These are phyloP conservation scores for Myotis lucifugus DNA, from an alignment of 2,113 vertebrate species.

Conservation along the genomic window DNA sequence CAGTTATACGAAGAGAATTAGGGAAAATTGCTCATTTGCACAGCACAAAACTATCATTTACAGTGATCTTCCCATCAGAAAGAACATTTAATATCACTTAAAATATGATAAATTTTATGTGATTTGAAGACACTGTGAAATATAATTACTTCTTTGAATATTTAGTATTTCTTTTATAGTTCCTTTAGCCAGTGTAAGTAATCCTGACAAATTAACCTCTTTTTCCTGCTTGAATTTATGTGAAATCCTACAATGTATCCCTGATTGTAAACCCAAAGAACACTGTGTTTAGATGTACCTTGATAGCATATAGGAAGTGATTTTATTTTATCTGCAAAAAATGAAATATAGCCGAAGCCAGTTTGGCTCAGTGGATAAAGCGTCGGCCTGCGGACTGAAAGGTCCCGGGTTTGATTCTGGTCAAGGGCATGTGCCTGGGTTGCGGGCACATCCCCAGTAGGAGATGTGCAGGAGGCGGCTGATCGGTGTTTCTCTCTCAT, in stretches of 20 bases:
- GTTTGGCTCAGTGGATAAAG: too few species aligned
- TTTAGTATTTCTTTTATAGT: conserved; percentile 52
- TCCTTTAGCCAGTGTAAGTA: conserved; percentile 48
- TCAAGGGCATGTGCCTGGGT: too few species aligned
- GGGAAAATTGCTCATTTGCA: conserved; percentile 27
- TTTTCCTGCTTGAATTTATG: conserved; percentile 56
- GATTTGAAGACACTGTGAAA: conserved; percentile 63
- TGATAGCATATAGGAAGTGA: not conserved
- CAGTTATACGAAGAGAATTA: conserved; percentile 27
- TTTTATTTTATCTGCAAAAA: conserved; percentile 17
- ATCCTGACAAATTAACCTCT: conserved; percentile 25
- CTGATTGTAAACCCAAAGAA: conserved; percentile 23
- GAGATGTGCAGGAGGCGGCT: too few species aligned
- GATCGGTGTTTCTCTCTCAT: too few species aligned
- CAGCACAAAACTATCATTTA: conserved; percentile 27
- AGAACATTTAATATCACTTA: conserved; percentile 53
- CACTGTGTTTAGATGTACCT: not conserved
- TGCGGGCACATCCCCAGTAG: too few species aligned
- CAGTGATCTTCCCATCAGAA: conserved; percentile 54
- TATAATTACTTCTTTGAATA: conserved; percentile 64
- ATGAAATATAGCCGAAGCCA: too few species aligned
- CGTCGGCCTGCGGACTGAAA: too few species aligned
- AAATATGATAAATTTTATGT: conserved; percentile 43
- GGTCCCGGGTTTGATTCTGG: too few species aligned
- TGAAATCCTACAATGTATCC: not conserved